Percentiles rank a stretch among this genome's conserved stretches.
These are phyloP conservation scores for Vulpes vulpes DNA, from an alignment of 2,113 vertebrate genomes.

Conservation along the genomic window DNA sequence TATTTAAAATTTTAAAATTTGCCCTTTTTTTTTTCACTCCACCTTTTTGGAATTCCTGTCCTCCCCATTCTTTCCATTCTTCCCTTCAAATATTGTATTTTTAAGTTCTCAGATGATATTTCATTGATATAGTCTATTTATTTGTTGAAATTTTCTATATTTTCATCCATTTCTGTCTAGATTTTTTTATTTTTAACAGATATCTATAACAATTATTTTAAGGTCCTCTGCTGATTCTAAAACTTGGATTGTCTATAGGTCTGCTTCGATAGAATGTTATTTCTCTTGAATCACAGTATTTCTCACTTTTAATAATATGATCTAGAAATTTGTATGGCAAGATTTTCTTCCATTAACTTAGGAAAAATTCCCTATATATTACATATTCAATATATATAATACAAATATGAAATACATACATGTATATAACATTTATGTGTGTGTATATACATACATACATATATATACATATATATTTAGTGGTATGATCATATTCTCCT, in stretches of 20 bases:
- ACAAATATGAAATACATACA: background rate
- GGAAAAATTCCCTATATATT: background rate
- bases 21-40: background rate
- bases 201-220: background rate
- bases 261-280: constrained; percentile 9
- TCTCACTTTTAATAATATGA: background rate
- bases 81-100: background rate
- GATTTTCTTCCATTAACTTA: background rate
- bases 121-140: background rate
- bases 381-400: background rate
- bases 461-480: background rate
- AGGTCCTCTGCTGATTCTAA: constrained; percentile 1
- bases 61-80: background rate
- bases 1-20: background rate
- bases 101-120: background rate
- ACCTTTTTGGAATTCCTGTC: background rate
- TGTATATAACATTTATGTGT: background rate
- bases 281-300: background rate
- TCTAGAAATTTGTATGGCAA: background rate
- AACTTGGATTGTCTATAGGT: background rate
- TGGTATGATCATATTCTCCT: background rate
- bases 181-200: background rate
- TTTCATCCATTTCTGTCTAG: background rate
- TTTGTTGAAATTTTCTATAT: constrained; percentile 5
- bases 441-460: no score